Percentiles rank a stretch among this genome's conserved stretches.
Evolutionary conservation across 2,113 vertebrate species (phyloP).

Genomic region (Rhagologus leucostigma): DNA sequence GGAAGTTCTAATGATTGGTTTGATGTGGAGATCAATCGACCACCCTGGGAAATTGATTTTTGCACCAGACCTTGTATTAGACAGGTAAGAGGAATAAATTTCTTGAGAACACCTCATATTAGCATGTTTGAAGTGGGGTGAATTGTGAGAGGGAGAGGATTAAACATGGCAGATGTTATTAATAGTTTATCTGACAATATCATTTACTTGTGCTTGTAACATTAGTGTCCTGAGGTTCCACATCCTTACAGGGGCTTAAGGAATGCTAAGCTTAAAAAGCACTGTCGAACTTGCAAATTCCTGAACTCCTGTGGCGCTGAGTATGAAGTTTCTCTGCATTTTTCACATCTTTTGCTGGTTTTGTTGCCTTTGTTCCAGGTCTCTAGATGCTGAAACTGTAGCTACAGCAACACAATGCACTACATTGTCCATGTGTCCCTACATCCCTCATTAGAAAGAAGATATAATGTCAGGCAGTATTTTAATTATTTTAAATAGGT

Average conservation of each 20-base stretch:
- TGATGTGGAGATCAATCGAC: slow-evolving; percentile 96
- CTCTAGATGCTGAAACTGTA: background rate
- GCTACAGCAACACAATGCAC: background rate
- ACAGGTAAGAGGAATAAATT: slow-evolving; percentile 77
- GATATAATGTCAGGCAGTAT: background rate
- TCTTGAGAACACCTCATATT: background rate
- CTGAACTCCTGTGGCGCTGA: background rate
- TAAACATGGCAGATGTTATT: background rate
- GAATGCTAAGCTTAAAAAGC: background rate
- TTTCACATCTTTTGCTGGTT: background rate
- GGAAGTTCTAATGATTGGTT: slow-evolving; percentile 95
- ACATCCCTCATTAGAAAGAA: background rate
- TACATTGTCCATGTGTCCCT: background rate
- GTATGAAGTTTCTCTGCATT: background rate
- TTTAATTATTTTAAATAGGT: background rate
- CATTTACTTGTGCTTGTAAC: background rate
- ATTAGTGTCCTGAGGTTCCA: background rate
- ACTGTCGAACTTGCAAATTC: background rate
- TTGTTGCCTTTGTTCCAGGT: background rate
- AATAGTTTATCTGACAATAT: background rate
- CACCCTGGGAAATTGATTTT: slow-evolving; percentile 96
- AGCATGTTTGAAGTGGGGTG: background rate
- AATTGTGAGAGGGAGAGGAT: background rate
- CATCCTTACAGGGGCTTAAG: background rate
- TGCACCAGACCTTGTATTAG: slow-evolving; percentile 90